phyloP scores from a whole-genome alignment of 2,113 vertebrate genomes.

The Gymnarchus niloticus region DNA sequence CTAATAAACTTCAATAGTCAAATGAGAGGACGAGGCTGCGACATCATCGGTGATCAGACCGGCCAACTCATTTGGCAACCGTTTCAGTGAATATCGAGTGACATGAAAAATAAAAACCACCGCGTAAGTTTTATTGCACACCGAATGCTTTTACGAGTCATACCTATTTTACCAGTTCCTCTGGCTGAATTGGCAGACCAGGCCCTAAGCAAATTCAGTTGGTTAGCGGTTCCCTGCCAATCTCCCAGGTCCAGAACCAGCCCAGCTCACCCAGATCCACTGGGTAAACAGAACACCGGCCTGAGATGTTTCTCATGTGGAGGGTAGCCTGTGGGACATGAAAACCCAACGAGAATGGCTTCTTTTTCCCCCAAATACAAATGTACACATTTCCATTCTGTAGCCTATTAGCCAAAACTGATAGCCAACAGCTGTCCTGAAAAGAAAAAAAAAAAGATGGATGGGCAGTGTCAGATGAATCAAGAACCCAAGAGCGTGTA shows the following conservation, averaged over 20 bases:
- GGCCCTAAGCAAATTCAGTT: background rate
- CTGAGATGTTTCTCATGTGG: background rate
- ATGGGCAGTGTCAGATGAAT: background rate
- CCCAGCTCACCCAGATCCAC: background rate
- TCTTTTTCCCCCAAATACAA: background rate
- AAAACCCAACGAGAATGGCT: no score
- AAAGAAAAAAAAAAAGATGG: constrained; percentile 24
- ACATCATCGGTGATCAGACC: constrained; percentile 29
- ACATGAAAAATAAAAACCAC: background rate
- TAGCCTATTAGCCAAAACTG: background rate
- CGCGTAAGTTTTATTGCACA: background rate
- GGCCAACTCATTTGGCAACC: background rate
- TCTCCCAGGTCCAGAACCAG: background rate
- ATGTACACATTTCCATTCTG: background rate
- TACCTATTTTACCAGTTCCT: background rate
- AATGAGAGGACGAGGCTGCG: constrained; percentile 36
- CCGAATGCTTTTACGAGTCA: background rate
- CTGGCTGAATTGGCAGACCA: background rate
- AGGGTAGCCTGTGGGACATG: background rate
- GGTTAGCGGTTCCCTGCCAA: no score
- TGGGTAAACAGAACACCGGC: background rate
- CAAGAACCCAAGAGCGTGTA: background rate
- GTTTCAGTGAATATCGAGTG: background rate
- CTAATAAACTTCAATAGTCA: constrained; percentile 36
- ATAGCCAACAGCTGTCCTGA: background rate